Evolutionary conservation across 2,888 invertebrate genomes (phyloP).

Genomic region (Drosophila algonquin): DNA sequence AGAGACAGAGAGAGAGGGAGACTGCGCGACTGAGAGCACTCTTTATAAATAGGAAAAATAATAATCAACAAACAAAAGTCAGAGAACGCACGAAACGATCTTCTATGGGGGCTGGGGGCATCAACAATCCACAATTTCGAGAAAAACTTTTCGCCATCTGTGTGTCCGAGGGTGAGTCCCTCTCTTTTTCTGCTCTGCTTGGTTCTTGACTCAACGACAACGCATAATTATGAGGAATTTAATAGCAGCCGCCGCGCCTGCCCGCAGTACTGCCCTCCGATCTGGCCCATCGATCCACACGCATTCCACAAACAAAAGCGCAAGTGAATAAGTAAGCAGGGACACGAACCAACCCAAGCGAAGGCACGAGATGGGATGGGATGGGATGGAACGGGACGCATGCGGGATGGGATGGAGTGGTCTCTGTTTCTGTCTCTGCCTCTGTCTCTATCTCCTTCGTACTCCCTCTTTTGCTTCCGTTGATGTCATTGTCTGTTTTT

Average conservation of each 20-base stretch:
- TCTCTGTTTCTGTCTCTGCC: too few relatives aligned
- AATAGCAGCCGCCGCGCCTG: conserved; percentile 1
- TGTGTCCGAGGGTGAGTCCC: conserved; percentile 20
- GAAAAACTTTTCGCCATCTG: conserved; percentile 41
- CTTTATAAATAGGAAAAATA: conserved; percentile 63
- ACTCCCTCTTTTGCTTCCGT: conserved; percentile 20
- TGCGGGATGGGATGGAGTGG: conserved; percentile 50
- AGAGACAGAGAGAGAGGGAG: not conserved
- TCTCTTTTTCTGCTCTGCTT: not conserved
- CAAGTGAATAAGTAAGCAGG: conserved; percentile 72
- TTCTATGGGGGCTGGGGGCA: not conserved
- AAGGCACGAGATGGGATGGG: conserved; percentile 36
- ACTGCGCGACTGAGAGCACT: conserved; percentile 19
- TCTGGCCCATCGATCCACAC: not conserved
- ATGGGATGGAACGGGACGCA: conserved; percentile 34
- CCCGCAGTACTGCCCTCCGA: conserved; percentile 1
- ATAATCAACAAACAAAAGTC: conserved; percentile 46
- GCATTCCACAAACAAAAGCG: conserved; percentile 54
- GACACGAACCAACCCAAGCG: conserved; percentile 55
- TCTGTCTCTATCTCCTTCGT: not conserved
- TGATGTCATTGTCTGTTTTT: conserved; percentile 66
- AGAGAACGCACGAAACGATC: conserved; percentile 4
- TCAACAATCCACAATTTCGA: not conserved
- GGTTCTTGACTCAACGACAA: conserved; percentile 35
- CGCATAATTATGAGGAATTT: conserved; percentile 70